phyloP scores from a whole-genome alignment of 37 sponge, comb jelly and placozoan species.

The Aphrocallistes beatrix region DNA sequence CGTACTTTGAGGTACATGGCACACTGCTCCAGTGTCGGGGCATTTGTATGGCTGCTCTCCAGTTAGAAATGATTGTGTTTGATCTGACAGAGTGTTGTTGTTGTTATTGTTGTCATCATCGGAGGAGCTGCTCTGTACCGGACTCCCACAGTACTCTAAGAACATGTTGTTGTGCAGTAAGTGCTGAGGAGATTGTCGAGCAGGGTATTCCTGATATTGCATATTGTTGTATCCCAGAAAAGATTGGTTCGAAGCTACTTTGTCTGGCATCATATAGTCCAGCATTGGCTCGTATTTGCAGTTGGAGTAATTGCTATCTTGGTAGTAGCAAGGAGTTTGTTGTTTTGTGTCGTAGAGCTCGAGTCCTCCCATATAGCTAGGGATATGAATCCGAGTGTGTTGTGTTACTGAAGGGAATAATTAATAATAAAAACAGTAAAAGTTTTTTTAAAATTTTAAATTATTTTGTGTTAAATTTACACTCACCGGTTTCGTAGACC shows the following conservation, averaged over 20 bases:
- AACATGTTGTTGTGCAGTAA: background rate
- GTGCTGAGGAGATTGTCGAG: background rate
- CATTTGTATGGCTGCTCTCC: background rate
- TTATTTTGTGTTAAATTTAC: background rate
- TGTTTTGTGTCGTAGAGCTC: conserved; percentile 10
- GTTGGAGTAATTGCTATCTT: background rate
- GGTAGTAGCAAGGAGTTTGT: background rate
- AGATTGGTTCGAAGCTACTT: too few relatives aligned
- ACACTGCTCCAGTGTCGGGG: background rate
- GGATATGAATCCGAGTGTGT: conserved; percentile 13
- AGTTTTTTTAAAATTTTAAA: background rate
- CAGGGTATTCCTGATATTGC: background rate
- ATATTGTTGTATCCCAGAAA: background rate
- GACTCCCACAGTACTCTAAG: conserved; percentile 1
- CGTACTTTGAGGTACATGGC: background rate
- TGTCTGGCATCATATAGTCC: conserved; percentile 10
- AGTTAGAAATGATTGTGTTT: background rate
- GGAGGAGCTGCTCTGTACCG: conserved; percentile 13
- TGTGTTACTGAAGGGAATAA: background rate
- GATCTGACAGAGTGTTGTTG: background rate
- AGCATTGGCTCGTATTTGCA: conserved; percentile 7
- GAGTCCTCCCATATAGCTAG: background rate
- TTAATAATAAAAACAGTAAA: background rate
- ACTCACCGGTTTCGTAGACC: conserved; percentile 15
- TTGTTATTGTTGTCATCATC: background rate